Evolutionary conservation across 2,113 vertebrate genomes (phyloP).

Genomic region (Fulica atra): DNA sequence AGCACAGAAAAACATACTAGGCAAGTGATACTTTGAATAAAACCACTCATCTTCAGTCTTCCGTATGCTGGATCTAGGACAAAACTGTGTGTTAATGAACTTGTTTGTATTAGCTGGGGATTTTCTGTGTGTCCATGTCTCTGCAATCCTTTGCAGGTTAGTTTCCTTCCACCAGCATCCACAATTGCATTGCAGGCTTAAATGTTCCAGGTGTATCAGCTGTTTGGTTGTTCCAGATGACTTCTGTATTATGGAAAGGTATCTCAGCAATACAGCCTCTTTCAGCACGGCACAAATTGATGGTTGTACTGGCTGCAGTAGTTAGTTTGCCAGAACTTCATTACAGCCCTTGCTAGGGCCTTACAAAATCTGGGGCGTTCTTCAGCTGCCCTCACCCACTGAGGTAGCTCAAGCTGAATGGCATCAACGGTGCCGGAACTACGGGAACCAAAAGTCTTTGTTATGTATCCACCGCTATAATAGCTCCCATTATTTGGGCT

Average conservation of each 20-base stretch:
- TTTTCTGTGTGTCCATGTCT: background rate
- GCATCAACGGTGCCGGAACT: slow-evolving; percentile 41
- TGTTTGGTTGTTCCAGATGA: background rate
- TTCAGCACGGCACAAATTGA: background rate
- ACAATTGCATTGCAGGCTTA: background rate
- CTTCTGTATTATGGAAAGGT: background rate
- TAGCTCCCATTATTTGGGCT: slow-evolving; percentile 58
- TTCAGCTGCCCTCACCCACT: slow-evolving; percentile 48
- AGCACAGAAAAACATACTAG: background rate
- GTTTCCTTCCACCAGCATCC: background rate
- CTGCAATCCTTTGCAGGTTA: background rate
- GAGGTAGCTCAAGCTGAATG: slow-evolving; percentile 66
- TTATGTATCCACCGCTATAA: slow-evolving; percentile 61
- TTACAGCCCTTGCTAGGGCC: slow-evolving; percentile 54
- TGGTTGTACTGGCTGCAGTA: slow-evolving; percentile 25
- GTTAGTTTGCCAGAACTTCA: slow-evolving; percentile 49
- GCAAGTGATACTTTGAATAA: background rate
- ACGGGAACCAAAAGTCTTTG: slow-evolving; percentile 46
- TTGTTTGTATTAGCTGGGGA: background rate
- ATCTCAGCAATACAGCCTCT: background rate
- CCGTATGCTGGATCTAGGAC: background rate
- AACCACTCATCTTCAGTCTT: background rate
- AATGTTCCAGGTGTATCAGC: background rate
- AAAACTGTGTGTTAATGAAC: background rate
- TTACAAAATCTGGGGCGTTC: slow-evolving; percentile 48